Percentiles rank a stretch among this genome's conserved stretches.
phyloP scores from a whole-genome alignment of 2,113 vertebrate genomes.

The Mastomys coucha region DNA sequence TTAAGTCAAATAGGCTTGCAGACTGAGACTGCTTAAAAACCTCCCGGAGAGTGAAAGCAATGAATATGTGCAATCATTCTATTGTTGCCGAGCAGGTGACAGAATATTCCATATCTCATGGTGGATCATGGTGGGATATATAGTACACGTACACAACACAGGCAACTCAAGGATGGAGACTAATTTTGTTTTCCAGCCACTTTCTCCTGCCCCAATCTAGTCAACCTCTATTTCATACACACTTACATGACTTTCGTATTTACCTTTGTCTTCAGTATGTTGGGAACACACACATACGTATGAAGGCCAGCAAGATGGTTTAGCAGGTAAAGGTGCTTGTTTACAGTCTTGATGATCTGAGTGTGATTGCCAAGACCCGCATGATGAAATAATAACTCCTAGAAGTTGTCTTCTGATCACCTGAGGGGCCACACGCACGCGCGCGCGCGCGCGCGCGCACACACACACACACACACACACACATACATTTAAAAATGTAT shows the following conservation, averaged over 20 bases:
- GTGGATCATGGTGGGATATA: background rate
- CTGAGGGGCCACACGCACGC: too few relatives aligned
- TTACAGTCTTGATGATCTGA: background rate
- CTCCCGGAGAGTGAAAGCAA: background rate
- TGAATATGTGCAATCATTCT: background rate
- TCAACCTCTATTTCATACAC: background rate
- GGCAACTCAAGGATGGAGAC: background rate
- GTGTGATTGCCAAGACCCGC: too few relatives aligned
- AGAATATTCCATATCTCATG: too few relatives aligned
- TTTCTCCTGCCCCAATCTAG: background rate
- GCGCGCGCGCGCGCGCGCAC: too few relatives aligned
- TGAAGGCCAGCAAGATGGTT: background rate
- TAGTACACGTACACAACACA: background rate
- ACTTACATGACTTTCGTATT: slow-evolving; percentile 33
- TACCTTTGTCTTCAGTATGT: slow-evolving; percentile 7
- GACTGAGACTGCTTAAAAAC: background rate
- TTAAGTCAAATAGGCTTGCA: background rate
- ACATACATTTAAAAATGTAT: background rate
- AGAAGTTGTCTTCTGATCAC: background rate
- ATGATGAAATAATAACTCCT: background rate
- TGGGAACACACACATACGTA: background rate
- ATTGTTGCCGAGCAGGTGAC: background rate
- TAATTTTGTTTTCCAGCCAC: background rate
- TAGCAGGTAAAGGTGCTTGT: background rate
- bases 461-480: too few relatives aligned